Base-by-base conservation (phyloP, 1,140 invertebrate species). In the Telenomus remus region DNA sequence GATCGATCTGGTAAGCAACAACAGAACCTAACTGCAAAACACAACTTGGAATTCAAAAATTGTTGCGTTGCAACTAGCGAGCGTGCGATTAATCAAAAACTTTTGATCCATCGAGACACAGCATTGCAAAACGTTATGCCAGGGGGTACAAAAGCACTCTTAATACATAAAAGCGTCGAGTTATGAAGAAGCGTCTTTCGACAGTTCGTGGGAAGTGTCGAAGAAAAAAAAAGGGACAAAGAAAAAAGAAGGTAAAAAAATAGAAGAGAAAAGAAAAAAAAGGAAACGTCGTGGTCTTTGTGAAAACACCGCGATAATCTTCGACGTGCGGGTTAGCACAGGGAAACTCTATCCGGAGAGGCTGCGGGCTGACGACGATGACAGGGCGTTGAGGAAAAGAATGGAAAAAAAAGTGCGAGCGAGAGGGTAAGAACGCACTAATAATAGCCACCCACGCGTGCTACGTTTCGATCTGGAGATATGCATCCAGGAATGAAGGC, bases 381-480 rank as follows among this genome's bases (percentile, higher is more conserved):
- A 59, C 13, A 49, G 39, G 61, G 5, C 3, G 19, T 35, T 13
- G 34, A 37, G 33, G 48, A 19, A 53, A 60, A 43, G 57, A 33
- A 27, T n/a, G n/a, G n/a, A 34, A 35, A 61, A 48, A 69, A 70
- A 44, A 46, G 47, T 55, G 39, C 37, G 34, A 33, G 60, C 54
- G 55, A 53, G 42, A 56, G 14, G 37, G 27, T 68, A 68, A 68
- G 68, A 74, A 74, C 19, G 57, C 49, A 49, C 71, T 68, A 74
- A 74, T 74, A 74, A 74, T 74, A 74, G 57, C 64, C 71, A 57
- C 71, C 71, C 53, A 74, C 71, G 71, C 57, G 51, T 63, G 71
- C 47, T 51, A 68, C 53, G 47, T 39, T 51, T 44, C 34, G 59
- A 65, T 44, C 50, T 60, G 2, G 6, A 27, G 19, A 27, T 27